A percentile compares a stretch with the other conserved stretches of the same genome.
Evolutionary conservation across 2,888 invertebrate genomes (phyloP).

Genomic region (Trimorus sp.): DNA sequence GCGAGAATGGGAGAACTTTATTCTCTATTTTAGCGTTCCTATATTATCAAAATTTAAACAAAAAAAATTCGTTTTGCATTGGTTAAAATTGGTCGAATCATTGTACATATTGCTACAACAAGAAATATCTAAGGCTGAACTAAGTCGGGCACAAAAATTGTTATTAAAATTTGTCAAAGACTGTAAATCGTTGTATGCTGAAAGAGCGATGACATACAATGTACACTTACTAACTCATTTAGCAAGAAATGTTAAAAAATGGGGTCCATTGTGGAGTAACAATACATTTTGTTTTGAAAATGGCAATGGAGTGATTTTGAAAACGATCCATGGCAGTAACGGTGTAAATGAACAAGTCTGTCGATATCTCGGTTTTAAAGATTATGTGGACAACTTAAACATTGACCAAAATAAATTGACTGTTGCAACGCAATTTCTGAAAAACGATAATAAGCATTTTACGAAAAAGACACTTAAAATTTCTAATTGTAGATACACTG

Average conservation of each 20-base stretch:
- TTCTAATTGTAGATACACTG: slow-evolving; percentile 14
- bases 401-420: neutral
- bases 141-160: neutral
- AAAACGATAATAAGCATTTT: neutral
- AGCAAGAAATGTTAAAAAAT: neutral
- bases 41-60: neutral
- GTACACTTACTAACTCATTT: neutral
- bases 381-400: neutral
- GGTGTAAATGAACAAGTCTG: neutral
- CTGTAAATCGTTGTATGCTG: neutral
- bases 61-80: slow-evolving; percentile 7
- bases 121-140: neutral
- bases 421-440: neutral
- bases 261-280: neutral
- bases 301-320: slow-evolving; percentile 1
- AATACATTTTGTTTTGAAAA: slow-evolving; percentile 1
- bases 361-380: neutral
- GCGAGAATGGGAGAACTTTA: slow-evolving; percentile 20
- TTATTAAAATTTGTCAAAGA: slow-evolving; percentile 3
- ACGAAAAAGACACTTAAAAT: slow-evolving; percentile 20
- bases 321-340: neutral
- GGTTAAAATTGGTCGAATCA: neutral
- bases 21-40: slow-evolving; percentile 17
- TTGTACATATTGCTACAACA: neutral
- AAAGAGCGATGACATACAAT: slow-evolving; percentile 1